phyloP scores from a whole-genome alignment of 1,140 invertebrate species.

The Tetramorium parvispinum region DNA sequence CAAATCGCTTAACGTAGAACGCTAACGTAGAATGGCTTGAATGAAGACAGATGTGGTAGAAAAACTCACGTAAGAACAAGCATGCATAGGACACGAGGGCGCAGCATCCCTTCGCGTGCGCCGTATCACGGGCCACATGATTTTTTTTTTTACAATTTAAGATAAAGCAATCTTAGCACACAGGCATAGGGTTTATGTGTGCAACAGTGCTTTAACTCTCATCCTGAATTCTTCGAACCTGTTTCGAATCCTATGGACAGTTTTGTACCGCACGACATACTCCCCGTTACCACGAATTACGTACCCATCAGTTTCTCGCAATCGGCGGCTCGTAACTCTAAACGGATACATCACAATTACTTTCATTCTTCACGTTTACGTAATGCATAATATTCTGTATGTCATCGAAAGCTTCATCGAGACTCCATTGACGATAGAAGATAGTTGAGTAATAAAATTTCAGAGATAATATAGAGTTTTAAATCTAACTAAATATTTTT shows the following conservation, averaged over 20 bases:
- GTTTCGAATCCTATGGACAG: not conserved
- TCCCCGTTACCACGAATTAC: slow-evolving; percentile 43
- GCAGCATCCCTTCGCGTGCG: too few species aligned
- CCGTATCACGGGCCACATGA: slow-evolving; percentile 63
- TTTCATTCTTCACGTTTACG: slow-evolving; percentile 10
- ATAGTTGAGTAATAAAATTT: not conserved
- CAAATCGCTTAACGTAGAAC: too few species aligned
- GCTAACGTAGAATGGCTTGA: too few species aligned
- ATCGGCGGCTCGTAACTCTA: slow-evolving; percentile 2
- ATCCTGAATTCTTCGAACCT: not conserved
- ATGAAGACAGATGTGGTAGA: slow-evolving; percentile 39
- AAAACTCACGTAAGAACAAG: too few species aligned
- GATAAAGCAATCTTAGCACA: slow-evolving; percentile 16
- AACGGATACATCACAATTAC: slow-evolving; percentile 30
- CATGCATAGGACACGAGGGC: too few species aligned
- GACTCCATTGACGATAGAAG: not conserved
- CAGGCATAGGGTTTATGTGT: slow-evolving; percentile 5
- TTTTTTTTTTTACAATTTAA: slow-evolving; percentile 70
- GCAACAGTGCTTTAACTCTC: slow-evolving; percentile 18
- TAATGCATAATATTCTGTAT: not conserved
- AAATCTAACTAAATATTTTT: not conserved
- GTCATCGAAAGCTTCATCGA: not conserved
- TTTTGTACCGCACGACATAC: not conserved
- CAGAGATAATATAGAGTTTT: not conserved
- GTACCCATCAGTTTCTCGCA: not conserved